Conservation (phyloP, 2,113 vertebrate genomes). For the Etia nguti region DNA sequence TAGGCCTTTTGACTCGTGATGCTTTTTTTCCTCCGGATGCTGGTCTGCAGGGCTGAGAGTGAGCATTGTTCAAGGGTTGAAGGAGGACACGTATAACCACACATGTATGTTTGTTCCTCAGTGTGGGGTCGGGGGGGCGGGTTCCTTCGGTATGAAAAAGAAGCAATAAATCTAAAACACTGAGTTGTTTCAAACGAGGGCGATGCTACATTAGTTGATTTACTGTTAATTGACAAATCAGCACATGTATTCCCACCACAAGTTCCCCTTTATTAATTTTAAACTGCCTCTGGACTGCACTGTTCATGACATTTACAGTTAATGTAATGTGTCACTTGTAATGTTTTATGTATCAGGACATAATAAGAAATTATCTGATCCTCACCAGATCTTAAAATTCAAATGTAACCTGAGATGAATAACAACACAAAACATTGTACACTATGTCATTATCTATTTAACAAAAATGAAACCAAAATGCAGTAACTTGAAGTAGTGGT, state of each 20-base stretch:
- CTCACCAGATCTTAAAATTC: not conserved
- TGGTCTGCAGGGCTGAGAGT: conserved; percentile 29
- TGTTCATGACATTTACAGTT: not conserved
- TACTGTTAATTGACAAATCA: not conserved
- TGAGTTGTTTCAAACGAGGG: not conserved
- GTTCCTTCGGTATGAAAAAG: not conserved
- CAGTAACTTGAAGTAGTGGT: not conserved
- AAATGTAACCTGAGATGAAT: not conserved
- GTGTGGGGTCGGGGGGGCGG: not conserved
- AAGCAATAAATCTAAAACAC: not conserved
- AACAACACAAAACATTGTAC: not conserved
- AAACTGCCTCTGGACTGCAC: not conserved
- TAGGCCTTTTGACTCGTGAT: conserved; percentile 55
- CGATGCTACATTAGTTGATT: not conserved
- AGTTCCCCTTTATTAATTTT: not conserved
- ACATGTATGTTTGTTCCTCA: not conserved
- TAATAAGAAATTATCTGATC: not conserved
- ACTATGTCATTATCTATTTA: not conserved
- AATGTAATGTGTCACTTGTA: not conserved
- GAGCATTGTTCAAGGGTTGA: conserved; percentile 12
- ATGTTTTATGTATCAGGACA: not conserved
- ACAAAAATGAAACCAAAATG: not conserved
- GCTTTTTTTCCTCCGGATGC: conserved; percentile 43
- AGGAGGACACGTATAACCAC: not conserved
- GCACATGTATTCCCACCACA: not conserved